Evolutionary conservation across 2,113 vertebrate genomes (phyloP).

Genomic region (Osmerus eperlanus): DNA sequence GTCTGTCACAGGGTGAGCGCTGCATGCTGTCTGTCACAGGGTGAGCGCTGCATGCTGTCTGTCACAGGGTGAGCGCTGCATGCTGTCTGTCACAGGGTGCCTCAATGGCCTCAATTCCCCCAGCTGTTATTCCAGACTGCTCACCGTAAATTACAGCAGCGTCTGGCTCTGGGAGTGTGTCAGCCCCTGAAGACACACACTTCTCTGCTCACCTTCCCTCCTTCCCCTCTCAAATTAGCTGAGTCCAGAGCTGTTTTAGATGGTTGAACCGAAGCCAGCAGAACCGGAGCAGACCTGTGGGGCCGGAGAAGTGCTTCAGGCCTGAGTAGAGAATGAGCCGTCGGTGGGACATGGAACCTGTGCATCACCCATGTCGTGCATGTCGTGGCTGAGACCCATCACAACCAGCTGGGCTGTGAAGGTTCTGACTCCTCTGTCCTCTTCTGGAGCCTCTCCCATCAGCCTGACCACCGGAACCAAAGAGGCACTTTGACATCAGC

Average conservation of each 20-base stretch:
- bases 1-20: too few species aligned
- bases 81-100: too few species aligned
- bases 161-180: neutral
- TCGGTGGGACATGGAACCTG: conserved; percentile 12
- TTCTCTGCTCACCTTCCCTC: neutral
- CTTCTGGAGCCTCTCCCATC: conserved; percentile 32
- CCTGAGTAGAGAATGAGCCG: neutral
- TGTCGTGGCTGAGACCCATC: conserved; percentile 11
- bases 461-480: conserved; percentile 35
- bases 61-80: too few species aligned
- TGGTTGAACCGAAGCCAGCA: neutral
- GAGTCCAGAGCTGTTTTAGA: conserved; percentile 11
- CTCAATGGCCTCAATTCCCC: conserved; percentile 4
- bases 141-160: conserved; percentile 13
- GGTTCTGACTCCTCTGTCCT: neutral
- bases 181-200: neutral
- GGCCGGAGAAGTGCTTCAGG: neutral
- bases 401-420: conserved; percentile 13
- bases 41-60: too few species aligned
- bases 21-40: too few species aligned
- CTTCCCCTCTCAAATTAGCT: neutral
- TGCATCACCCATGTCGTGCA: neutral
- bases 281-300: conserved; percentile 6
- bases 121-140: conserved; percentile 16
- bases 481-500: conserved; percentile 36